Evolutionary conservation across 2,888 invertebrate species (phyloP).

Genomic region (Myopa tessellatipennis): DNA sequence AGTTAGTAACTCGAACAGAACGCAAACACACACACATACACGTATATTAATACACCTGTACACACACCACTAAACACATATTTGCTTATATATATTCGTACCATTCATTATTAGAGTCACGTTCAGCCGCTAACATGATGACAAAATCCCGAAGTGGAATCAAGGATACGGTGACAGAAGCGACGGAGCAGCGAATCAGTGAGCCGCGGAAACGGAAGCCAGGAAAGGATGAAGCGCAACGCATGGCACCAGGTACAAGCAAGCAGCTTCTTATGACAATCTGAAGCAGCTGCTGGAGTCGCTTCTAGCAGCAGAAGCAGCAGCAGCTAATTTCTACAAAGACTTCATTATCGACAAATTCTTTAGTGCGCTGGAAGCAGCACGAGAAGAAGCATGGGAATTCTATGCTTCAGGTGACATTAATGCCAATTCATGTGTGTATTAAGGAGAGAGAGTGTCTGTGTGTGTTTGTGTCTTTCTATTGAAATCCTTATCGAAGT

Average conservation of each 20-base stretch:
- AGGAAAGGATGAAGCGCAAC: no score
- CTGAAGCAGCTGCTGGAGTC: neutral
- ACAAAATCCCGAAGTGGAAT: slow-evolving; percentile 9
- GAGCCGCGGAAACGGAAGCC: neutral
- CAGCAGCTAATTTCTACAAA: slow-evolving; percentile 29
- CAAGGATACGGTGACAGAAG: neutral
- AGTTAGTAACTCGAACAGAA: neutral
- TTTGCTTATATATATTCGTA: neutral
- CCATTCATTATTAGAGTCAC: slow-evolving; percentile 9
- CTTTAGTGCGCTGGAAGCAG: neutral
- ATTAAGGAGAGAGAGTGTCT: neutral
- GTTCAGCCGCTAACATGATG: slow-evolving; percentile 14
- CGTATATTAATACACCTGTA: neutral
- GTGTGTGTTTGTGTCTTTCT: neutral
- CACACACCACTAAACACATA: neutral
- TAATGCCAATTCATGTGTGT: no score
- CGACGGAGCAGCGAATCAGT: neutral
- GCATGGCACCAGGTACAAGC: neutral
- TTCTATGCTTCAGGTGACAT: no score
- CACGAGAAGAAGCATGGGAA: no score
- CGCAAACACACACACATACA: neutral
- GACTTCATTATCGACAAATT: slow-evolving; percentile 30
- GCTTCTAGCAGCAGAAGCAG: neutral
- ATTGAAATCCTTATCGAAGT: neutral
- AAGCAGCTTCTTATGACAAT: slow-evolving; percentile 16